phyloP scores from a whole-genome alignment of 2,113 vertebrate species.

The Carassius carassius region DNA sequence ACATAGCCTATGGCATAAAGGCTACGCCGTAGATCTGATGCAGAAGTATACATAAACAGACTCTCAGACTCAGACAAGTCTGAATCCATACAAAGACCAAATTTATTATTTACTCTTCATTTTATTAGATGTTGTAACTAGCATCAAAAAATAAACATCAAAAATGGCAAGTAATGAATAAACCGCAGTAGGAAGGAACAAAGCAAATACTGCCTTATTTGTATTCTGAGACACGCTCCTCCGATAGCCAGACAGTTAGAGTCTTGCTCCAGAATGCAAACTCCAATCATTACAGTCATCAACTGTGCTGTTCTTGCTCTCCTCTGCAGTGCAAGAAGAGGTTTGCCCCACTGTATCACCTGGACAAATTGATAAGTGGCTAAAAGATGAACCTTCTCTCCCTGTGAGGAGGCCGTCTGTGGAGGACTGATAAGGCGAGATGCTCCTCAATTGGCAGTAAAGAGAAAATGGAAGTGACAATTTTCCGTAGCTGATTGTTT shows the following conservation, averaged over 20 bases:
- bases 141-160: background rate
- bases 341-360: slow-evolving; percentile 49
- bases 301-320: slow-evolving; percentile 20
- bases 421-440: slow-evolving; percentile 48
- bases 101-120: background rate
- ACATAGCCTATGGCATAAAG: too few species aligned
- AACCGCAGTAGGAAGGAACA: background rate
- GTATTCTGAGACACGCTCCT: slow-evolving; percentile 14
- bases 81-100: background rate
- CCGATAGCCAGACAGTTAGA: slow-evolving; percentile 26
- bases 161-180: slow-evolving; percentile 22
- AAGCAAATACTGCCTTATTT: slow-evolving; percentile 3
- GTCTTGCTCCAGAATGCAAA: slow-evolving; percentile 14
- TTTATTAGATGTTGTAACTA: too few species aligned
- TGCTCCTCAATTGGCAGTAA: slow-evolving; percentile 23
- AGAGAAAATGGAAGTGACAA: slow-evolving; percentile 35
- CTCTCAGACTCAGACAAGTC: too few species aligned
- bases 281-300: slow-evolving; percentile 36
- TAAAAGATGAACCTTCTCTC: slow-evolving; percentile 42
- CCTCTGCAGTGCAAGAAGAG: background rate
- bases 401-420: slow-evolving; percentile 35
- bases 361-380: slow-evolving; percentile 54
- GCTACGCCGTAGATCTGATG: too few species aligned
- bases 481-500: slow-evolving; percentile 52
- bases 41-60: too few species aligned